A percentile compares a stretch with the other conserved stretches of the same genome.
phyloP scores from a whole-genome alignment of 2,888 invertebrate genomes.

The Troides aeacus region DNA sequence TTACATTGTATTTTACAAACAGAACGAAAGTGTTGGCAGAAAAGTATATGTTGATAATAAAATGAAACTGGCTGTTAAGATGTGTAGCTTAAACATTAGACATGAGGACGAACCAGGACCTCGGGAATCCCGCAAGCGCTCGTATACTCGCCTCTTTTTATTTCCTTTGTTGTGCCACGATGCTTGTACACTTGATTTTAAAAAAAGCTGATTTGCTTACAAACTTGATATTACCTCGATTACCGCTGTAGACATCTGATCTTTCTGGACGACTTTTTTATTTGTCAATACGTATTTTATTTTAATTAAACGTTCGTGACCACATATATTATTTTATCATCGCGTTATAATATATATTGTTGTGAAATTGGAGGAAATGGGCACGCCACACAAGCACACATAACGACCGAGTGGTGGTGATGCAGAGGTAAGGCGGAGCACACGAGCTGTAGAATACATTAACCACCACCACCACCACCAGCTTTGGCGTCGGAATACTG shows the following conservation, averaged over 20 bases:
- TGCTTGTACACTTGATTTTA: slow-evolving; percentile 72
- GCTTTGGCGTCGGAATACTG: slow-evolving; percentile 66
- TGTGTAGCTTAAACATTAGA: slow-evolving; percentile 38
- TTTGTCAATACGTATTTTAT: neutral
- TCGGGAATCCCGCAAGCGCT: slow-evolving; percentile 62
- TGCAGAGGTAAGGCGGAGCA: slow-evolving; percentile 59
- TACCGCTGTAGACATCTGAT: neutral
- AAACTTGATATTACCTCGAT: slow-evolving; percentile 29
- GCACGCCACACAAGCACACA: slow-evolving; percentile 31
- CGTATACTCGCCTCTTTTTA: slow-evolving; percentile 73
- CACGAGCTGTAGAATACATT: slow-evolving; percentile 73
- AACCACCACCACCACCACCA: slow-evolving; percentile 52
- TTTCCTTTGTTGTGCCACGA: slow-evolving; percentile 75
- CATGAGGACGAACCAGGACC: slow-evolving; percentile 41
- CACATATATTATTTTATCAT: neutral
- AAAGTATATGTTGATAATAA: slow-evolving; percentile 27
- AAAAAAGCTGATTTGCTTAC: slow-evolving; percentile 76
- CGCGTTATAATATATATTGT: neutral
- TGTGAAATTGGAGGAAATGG: neutral
- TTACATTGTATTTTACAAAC: slow-evolving; percentile 16
- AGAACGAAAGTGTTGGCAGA: slow-evolving; percentile 13
- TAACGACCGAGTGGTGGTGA: slow-evolving; percentile 52
- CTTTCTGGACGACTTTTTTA: neutral
- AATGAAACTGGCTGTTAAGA: slow-evolving; percentile 31
- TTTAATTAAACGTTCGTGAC: too few species aligned